Base-by-base conservation (phyloP, 2,797 vertebrate species). In the Enteromius paludinosus region DNA sequence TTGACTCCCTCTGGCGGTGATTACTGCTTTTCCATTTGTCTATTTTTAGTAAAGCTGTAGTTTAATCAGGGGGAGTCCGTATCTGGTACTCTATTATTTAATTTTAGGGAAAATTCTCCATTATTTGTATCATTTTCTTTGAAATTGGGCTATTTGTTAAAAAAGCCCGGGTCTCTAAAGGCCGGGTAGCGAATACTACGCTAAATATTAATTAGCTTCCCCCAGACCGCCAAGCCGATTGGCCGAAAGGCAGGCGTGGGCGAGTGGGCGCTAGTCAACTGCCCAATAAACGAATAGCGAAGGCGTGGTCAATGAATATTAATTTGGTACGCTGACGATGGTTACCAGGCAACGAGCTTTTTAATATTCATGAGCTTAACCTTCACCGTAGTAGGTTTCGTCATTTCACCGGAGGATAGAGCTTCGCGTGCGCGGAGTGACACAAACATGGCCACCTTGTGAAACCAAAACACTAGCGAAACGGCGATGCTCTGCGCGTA, bases 31-130 rank as follows among this genome's bases (percentile, higher is more conserved):
- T 28, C 8, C 23, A 15, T 38, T 56, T 66, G 59, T 59, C 82
- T 89, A 83, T 86, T 85, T 84, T 84, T 83, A 79, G 82, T 76
- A 88, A 87, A 70, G 66, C 25, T 73, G 33, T 81, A 54, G 82
- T 79, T 75, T 83, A 17, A 56, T 69, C 43, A 47, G 20, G 65
- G 30, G 64, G 38, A 65, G 78, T 72, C 52, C 47, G 61, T 20
- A 77, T 33, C 78, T 87, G 65, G 20, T 68, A 74, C 52, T 33
- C 35, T 65, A 45, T 78, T 86, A 77, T 64, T 52, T 82, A 75
- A 15, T 12, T 61, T 25, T 25, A 45, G 9, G 66, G 43, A 5
- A 20, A 20, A 12, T 75, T 41, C 64, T 43, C 17, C 45, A 33
- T 1, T 23, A 33, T 38, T 17, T 9, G 23, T 0, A 35, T 3